phyloP scores from a whole-genome alignment of 2,888 invertebrate species.

The Muschampia staudingeri region DNA sequence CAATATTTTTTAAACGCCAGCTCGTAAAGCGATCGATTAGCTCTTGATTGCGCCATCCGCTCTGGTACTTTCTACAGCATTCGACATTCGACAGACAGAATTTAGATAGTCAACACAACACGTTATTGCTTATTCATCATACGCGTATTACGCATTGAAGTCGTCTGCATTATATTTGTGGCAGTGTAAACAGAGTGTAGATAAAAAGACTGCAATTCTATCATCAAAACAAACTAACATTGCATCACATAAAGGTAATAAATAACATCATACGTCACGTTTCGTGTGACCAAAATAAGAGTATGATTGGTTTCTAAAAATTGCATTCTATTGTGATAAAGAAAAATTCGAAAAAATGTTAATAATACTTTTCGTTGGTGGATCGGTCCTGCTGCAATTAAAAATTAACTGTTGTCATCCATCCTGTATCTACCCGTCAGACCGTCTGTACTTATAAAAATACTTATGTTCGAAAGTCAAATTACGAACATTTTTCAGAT shows the following conservation, averaged over 20 bases:
- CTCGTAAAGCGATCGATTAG: slow-evolving; percentile 74
- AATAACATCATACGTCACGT: slow-evolving; percentile 8
- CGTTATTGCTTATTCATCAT: not conserved
- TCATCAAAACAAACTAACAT: slow-evolving; percentile 31
- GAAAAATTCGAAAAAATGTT: too few species aligned
- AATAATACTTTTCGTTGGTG: not conserved
- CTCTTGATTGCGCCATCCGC: slow-evolving; percentile 76
- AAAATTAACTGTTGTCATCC: too few species aligned
- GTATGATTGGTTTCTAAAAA: not conserved
- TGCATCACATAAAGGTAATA: slow-evolving; percentile 32
- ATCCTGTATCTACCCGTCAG: too few species aligned
- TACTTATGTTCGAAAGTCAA: too few species aligned
- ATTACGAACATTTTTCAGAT: too few species aligned
- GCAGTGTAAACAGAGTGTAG: not conserved
- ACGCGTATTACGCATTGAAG: not conserved
- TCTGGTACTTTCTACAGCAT: slow-evolving; percentile 73
- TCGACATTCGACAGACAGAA: not conserved
- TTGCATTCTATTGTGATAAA: too few species aligned
- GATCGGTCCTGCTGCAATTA: too few species aligned
- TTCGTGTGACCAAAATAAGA: not conserved
- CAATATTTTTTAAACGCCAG: not conserved
- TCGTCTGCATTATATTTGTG: not conserved
- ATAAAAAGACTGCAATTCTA: not conserved
- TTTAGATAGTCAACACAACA: not conserved
- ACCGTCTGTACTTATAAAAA: too few species aligned